Evolutionary conservation across 2,113 vertebrate genomes (phyloP).

Genomic region (Orthonyx spaldingii): DNA sequence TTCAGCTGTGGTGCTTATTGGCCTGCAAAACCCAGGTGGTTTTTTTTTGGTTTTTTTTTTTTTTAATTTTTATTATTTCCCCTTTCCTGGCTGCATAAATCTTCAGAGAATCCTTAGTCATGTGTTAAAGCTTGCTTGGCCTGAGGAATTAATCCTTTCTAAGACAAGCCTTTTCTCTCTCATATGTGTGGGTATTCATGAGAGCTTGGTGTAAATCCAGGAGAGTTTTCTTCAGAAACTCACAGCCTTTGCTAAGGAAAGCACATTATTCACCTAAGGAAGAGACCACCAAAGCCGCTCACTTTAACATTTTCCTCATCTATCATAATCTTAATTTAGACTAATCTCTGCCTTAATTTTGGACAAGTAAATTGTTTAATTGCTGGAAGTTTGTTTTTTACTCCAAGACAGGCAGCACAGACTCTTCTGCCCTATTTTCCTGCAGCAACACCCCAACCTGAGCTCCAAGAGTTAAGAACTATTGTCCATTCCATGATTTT

Average conservation of each 20-base stretch:
- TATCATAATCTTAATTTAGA: neutral
- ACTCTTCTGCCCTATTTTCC: neutral
- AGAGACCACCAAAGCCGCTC: neutral
- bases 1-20: neutral
- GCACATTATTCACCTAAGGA: neutral
- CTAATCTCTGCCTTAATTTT: neutral
- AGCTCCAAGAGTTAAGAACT: neutral
- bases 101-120: slow-evolving; percentile 25
- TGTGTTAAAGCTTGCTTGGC: slow-evolving; percentile 32
- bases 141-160: slow-evolving; percentile 33
- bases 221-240: neutral
- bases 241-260: neutral
- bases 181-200: neutral
- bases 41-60: neutral
- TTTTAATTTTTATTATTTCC: neutral
- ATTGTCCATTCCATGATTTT: neutral
- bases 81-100: neutral
- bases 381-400: neutral
- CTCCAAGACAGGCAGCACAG: neutral
- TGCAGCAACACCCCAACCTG: neutral
- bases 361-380: neutral
- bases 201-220: neutral
- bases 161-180: slow-evolving; percentile 9
- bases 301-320: neutral
- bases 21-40: neutral